These are phyloP conservation scores for Plagodis pulveraria DNA, from an alignment of 2,888 invertebrate genomes.

Conservation along the genomic window DNA sequence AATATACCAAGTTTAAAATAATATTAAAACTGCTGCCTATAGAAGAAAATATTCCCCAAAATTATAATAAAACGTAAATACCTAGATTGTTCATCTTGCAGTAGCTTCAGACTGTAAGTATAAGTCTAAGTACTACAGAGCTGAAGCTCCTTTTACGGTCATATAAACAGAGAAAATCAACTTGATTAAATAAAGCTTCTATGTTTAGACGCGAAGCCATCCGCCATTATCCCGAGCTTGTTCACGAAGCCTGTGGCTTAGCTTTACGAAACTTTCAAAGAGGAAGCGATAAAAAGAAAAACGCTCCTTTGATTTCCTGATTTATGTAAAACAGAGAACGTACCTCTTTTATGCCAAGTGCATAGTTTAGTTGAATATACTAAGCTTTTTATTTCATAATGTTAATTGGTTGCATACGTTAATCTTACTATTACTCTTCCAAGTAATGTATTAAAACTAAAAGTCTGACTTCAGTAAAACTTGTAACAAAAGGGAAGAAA, in stretches of 20 bases:
- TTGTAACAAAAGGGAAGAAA: neutral
- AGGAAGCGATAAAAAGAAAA: conserved; percentile 58
- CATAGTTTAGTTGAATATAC: conserved; percentile 19
- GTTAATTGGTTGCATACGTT: too few species aligned
- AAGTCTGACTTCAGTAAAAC: conserved; percentile 1
- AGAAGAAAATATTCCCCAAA: too few species aligned
- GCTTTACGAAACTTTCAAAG: conserved; percentile 54
- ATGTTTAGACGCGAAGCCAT: conserved; percentile 56
- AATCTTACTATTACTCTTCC: too few species aligned
- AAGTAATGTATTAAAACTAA: neutral
- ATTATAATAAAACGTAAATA: too few species aligned
- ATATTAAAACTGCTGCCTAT: too few species aligned
- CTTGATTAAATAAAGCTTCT: conserved; percentile 68
- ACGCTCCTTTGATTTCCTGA: conserved; percentile 58
- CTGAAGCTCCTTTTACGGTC: conserved; percentile 28
- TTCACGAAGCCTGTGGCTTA: conserved; percentile 46
- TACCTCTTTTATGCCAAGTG: conserved; percentile 30
- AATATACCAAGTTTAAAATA: too few species aligned
- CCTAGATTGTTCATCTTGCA: too few species aligned
- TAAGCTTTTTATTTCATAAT: neutral
- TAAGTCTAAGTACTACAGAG: too few species aligned
- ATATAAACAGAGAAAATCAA: conserved; percentile 59
- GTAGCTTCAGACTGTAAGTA: too few species aligned
- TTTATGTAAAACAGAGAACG: conserved; percentile 51
- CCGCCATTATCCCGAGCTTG: conserved; percentile 55